A percentile compares a stretch with the other conserved stretches of the same genome.
phyloP scores from a whole-genome alignment of 2,888 invertebrate species.

The Salticus scenicus region DNA sequence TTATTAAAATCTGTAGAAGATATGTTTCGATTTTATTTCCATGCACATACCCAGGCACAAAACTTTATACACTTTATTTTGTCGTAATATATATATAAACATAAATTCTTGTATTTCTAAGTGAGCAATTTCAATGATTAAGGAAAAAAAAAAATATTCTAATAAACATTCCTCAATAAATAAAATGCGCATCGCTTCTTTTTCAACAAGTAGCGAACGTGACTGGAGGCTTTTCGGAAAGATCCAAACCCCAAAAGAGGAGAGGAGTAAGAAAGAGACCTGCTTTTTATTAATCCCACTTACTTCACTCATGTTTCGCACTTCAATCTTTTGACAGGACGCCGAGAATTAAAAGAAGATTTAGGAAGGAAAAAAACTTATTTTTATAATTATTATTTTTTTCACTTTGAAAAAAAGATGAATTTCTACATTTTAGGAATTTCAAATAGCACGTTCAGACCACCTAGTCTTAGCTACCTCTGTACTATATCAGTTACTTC shows the following conservation, averaged over 20 bases:
- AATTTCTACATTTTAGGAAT: not conserved
- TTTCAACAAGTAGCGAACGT: conserved; percentile 3
- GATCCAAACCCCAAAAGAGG: not conserved
- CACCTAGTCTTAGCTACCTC: no score
- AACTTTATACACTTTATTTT: no score
- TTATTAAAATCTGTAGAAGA: no score
- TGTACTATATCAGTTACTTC: no score
- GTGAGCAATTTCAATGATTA: no score
- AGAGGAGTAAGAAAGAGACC: not conserved
- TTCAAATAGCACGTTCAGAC: not conserved
- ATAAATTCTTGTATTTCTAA: no score
- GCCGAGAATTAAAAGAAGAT: not conserved
- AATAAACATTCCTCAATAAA: no score
- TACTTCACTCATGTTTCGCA: conserved; percentile 15
- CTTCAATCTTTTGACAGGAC: conserved; percentile 16
- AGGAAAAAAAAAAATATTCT: no score
- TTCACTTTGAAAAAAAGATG: not conserved
- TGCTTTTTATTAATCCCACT: not conserved
- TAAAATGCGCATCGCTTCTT: no score
- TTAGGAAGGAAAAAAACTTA: not conserved
- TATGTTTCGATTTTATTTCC: no score
- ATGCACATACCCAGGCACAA: no score
- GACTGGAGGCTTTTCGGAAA: conserved; percentile 28
- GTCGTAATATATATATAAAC: no score
- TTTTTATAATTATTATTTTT: not conserved